These are phyloP conservation scores for Proterorhinus semilunaris DNA, from an alignment of 2,113 vertebrate species.

Conservation along the genomic window DNA sequence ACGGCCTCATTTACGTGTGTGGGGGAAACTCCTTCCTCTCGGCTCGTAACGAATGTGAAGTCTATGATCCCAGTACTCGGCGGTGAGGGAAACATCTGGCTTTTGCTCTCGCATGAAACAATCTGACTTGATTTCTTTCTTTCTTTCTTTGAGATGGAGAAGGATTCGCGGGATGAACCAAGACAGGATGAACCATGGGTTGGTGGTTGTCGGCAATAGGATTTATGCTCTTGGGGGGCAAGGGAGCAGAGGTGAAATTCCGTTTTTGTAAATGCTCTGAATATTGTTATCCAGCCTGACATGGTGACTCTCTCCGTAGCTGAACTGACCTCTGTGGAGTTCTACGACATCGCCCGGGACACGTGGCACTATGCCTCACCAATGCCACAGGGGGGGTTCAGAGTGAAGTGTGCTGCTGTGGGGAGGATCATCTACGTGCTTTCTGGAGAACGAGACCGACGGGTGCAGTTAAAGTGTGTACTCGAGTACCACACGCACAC, in stretches of 20 bases:
- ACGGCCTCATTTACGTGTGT: constrained; percentile 92
- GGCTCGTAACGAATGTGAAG: constrained; percentile 94
- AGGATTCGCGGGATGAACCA: constrained; percentile 94
- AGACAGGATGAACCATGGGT: constrained; percentile 92
- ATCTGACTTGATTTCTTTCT: background rate
- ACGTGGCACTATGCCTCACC: constrained; percentile 90
- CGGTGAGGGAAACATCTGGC: constrained; percentile 78
- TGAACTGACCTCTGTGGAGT: constrained; percentile 93
- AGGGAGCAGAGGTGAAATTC: constrained; percentile 83
- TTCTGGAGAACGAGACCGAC: constrained; percentile 86
- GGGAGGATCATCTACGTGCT: constrained; percentile 89
- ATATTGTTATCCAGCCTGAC: background rate
- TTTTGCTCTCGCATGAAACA: too few species aligned
- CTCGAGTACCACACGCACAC: constrained; percentile 93
- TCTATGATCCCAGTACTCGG: constrained; percentile 91
- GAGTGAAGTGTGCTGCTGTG: constrained; percentile 94
- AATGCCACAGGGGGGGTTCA: constrained; percentile 95
- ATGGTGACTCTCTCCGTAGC: constrained; percentile 65
- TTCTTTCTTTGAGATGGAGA: constrained; percentile 81
- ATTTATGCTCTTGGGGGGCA: constrained; percentile 97
- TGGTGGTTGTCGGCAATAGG: constrained; percentile 93
- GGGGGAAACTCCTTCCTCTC: constrained; percentile 91
- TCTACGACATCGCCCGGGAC: constrained; percentile 90
- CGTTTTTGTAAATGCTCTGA: background rate
- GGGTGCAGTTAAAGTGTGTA: constrained; percentile 89